Conservation (phyloP, 1,140 invertebrate genomes). For the Drosophila azteca region DNA sequence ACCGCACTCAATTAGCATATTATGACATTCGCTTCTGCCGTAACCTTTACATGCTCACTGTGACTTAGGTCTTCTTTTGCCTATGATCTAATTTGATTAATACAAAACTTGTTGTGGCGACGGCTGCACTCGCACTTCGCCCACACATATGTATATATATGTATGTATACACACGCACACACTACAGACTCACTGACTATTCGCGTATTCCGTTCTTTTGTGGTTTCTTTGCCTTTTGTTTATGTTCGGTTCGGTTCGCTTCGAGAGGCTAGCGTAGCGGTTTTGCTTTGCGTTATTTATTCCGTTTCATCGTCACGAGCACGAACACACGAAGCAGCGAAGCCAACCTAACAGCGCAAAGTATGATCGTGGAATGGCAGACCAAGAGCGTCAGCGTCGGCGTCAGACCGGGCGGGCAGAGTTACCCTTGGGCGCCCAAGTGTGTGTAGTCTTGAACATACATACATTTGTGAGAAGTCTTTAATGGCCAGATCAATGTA, state of each 20-base stretch:
- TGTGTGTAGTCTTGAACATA: background rate
- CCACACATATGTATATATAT: conserved; percentile 16
- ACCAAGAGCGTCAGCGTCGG: conserved; percentile 28
- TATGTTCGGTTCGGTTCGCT: conserved; percentile 56
- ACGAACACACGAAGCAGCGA: conserved; percentile 39
- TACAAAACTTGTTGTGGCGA: conserved; percentile 75
- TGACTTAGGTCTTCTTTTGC: conserved; percentile 22
- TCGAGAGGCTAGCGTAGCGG: conserved; percentile 31
- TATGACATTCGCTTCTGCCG: conserved; percentile 65
- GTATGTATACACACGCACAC: conserved; percentile 19
- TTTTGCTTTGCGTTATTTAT: conserved; percentile 53
- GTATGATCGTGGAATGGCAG: conserved; percentile 68
- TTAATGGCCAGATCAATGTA: background rate
- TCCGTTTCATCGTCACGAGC: conserved; percentile 46
- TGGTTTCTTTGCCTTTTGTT: conserved; percentile 71
- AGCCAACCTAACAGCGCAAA: conserved; percentile 69
- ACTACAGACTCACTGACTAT: conserved; percentile 15
- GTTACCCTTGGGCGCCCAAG: conserved; percentile 28
- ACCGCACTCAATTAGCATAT: conserved; percentile 65
- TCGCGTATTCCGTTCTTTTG: conserved; percentile 54
- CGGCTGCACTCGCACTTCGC: conserved; percentile 44
- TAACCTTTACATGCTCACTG: conserved; percentile 40
- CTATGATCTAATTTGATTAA: conserved; percentile 80
- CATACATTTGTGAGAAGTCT: background rate
- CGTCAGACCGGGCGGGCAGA: conserved; percentile 21